Base-by-base conservation (phyloP, 2,797 vertebrate species). In the Kryptopterus vitreolus region DNA sequence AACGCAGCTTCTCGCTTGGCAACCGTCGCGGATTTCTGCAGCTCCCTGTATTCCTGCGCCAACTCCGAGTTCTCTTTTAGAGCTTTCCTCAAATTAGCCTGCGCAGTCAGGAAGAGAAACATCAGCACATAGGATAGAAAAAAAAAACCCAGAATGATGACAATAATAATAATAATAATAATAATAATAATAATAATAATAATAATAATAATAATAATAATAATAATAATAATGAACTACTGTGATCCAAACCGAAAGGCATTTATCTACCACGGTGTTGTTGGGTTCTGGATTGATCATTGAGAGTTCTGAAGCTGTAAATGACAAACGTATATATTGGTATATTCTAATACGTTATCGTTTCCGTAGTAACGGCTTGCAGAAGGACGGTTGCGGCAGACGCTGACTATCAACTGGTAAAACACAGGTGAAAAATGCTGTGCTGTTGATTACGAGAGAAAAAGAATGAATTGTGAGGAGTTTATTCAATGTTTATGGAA, bases 11-110 rank as follows among this genome's bases (percentile, higher is more conserved):
- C 86, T 53, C 87, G 84, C 87, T 90, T 95, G 88, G 87, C 88
- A 24, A 82, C 82, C 86, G 92, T 87, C 52, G 90, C 92, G 26
- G 46, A 78, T 53, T 77, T 90, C 88, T 94, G 89, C 24, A 91
- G 83, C 53, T 50, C 76, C 76, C 91, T 18, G 79, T 95, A 96
- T 77, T 93, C 88, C 22, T 85, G 87, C 66, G 92, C 93, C 88
- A 96, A 90, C 58, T 38, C 86, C 29, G 85, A 31, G 78, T 96
- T 97, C 90, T 96, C 91, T 80, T 79, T 48, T 58, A 95, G 82
- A 0, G 85, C 86, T 72, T 84, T 29, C 43, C 87, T 71, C 74
- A 95, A 89, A 43, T 76, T 38, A 84, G 85, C 83, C 95, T 96
- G 85, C 48, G 87, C 57, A 87, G 73, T 87, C 63, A 58, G 70